Percentiles rank a stretch among this genome's conserved stretches.
Evolutionary conservation across 2,113 vertebrate species (phyloP).

Genomic region (Odocoileus hemionus): DNA sequence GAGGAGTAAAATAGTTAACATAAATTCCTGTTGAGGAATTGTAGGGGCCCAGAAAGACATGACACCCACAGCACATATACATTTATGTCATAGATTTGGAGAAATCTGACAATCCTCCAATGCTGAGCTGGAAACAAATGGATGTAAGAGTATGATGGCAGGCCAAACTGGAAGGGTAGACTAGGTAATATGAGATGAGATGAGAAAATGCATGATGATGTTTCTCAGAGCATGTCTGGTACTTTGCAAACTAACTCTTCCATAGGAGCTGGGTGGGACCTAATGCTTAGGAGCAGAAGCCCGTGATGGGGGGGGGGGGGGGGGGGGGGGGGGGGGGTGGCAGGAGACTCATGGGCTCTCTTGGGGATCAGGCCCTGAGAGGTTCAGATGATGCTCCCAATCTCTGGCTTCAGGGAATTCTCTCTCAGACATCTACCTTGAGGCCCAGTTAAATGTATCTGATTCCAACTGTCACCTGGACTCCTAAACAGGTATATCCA

Average conservation of each 20-base stretch:
- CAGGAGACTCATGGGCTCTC: neutral
- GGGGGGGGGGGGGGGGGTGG: too few species aligned
- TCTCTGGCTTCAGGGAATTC: neutral
- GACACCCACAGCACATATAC: neutral
- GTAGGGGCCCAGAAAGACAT: neutral
- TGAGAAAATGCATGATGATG: neutral
- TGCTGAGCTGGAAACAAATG: neutral
- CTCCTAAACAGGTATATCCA: neutral
- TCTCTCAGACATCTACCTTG: neutral
- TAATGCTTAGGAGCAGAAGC: neutral
- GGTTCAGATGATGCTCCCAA: neutral
- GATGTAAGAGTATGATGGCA: neutral
- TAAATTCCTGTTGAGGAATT: neutral
- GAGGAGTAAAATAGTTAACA: neutral
- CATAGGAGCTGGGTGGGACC: neutral
- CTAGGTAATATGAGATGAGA: neutral
- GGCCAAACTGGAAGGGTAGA: neutral
- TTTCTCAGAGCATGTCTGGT: neutral
- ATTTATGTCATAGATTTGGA: neutral
- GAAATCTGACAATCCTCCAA: neutral
- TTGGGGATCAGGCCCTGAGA: neutral
- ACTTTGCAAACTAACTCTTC: neutral
- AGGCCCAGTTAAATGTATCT: neutral
- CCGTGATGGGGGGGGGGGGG: neutral
- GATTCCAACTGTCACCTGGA: neutral